Evolutionary conservation across 2,113 vertebrate species (phyloP).

Genomic region (Solea senegalensis): DNA sequence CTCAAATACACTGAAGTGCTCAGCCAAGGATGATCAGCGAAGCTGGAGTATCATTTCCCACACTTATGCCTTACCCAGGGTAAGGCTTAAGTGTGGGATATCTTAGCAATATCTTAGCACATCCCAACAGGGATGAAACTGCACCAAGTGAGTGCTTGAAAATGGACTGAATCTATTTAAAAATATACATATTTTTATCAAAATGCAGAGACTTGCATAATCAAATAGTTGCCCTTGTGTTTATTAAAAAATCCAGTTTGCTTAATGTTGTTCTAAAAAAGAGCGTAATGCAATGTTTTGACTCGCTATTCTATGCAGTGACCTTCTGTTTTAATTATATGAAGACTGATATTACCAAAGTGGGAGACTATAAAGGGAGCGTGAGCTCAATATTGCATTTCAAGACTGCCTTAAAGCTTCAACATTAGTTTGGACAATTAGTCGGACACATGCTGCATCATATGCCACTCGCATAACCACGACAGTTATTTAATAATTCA

Average conservation of each 20-base stretch:
- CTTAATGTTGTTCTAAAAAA: background rate
- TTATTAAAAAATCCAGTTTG: background rate
- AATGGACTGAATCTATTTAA: too few species aligned
- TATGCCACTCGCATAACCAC: slow-evolving; percentile 50
- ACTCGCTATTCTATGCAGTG: too few species aligned
- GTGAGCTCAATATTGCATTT: slow-evolving; percentile 31
- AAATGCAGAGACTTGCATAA: too few species aligned
- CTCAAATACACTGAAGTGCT: background rate
- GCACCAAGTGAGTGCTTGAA: too few species aligned
- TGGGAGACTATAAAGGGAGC: slow-evolving; percentile 17
- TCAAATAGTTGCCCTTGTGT: too few species aligned
- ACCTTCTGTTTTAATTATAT: background rate
- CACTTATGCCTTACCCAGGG: too few species aligned
- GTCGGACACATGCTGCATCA: slow-evolving; percentile 41
- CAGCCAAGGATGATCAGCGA: slow-evolving; percentile 8
- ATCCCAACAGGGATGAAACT: too few species aligned
- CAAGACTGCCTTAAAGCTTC: slow-evolving; percentile 31
- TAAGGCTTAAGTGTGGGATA: too few species aligned
- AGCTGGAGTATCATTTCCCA: background rate
- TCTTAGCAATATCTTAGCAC: too few species aligned
- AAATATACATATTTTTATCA: too few species aligned
- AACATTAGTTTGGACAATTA: slow-evolving; percentile 44
- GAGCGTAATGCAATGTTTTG: background rate
- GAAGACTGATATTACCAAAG: slow-evolving; percentile 7
- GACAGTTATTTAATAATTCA: slow-evolving; percentile 70